Percentiles rank a stretch among this genome's conserved stretches.
These are phyloP conservation scores for Andrena cerasifolii DNA, from an alignment of 1,140 invertebrate species.

Conservation along the genomic window DNA sequence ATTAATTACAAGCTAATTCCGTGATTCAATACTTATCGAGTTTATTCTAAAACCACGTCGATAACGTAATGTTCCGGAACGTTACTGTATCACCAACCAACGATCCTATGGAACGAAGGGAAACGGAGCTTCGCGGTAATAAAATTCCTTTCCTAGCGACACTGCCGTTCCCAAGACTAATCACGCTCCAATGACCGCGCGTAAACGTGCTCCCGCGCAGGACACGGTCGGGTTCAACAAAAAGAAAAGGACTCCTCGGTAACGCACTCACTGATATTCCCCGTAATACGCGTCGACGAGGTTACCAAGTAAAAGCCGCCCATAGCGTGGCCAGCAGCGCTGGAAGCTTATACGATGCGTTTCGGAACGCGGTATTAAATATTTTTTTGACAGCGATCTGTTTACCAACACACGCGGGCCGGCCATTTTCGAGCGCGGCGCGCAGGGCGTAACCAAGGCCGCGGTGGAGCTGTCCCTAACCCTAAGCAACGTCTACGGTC, in stretches of 20 bases:
- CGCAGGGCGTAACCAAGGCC: slow-evolving; percentile 71
- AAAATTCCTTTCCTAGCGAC: background rate
- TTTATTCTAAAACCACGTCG: too few relatives aligned
- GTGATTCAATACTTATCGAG: too few relatives aligned
- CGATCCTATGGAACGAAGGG: too few relatives aligned
- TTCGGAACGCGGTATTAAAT: background rate
- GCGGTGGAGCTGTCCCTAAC: slow-evolving; percentile 43
- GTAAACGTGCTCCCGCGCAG: too few relatives aligned
- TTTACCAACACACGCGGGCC: slow-evolving; percentile 69
- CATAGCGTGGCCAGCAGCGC: too few relatives aligned
- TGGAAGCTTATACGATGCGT: too few relatives aligned
- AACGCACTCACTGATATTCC: background rate
- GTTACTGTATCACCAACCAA: too few relatives aligned
- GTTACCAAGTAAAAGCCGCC: background rate
- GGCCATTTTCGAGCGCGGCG: slow-evolving; percentile 69
- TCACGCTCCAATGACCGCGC: background rate
- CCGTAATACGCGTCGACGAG: background rate
- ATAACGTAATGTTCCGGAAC: too few relatives aligned
- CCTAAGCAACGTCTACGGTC: too few relatives aligned
- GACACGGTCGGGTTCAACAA: too few relatives aligned
- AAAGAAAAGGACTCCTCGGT: too few relatives aligned
- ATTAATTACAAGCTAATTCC: too few relatives aligned
- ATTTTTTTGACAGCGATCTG: slow-evolving; percentile 56
- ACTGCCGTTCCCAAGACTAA: background rate
- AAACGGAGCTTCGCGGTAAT: background rate